These are phyloP conservation scores for Achatina immaculata DNA, from an alignment of 1,140 invertebrate genomes.

Conservation along the genomic window DNA sequence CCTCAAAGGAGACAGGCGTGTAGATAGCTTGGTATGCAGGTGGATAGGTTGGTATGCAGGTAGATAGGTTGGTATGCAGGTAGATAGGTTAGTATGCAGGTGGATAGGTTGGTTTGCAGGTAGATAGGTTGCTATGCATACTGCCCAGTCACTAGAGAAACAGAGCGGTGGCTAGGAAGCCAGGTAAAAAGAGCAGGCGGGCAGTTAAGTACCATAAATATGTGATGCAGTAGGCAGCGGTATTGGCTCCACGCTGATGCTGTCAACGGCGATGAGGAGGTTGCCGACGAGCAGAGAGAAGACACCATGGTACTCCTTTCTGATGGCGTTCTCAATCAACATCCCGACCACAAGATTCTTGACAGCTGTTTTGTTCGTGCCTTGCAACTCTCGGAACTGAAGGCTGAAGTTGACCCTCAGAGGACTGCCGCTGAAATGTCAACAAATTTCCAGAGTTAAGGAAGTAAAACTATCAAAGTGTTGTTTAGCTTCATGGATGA, in stretches of 20 bases:
- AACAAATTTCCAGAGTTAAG: neutral
- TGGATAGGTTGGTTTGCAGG: too few species aligned
- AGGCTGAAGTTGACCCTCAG: slow-evolving; percentile 42
- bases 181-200: too few species aligned
- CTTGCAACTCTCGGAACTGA: slow-evolving; percentile 25
- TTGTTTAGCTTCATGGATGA: neutral
- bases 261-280: slow-evolving; percentile 31
- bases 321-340: slow-evolving; percentile 38
- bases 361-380: neutral
- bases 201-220: slow-evolving; percentile 28
- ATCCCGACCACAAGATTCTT: slow-evolving; percentile 27
- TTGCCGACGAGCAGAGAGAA: slow-evolving; percentile 33
- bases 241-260: slow-evolving; percentile 26
- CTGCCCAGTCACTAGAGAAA: too few species aligned
- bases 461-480: neutral
- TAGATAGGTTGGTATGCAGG: too few species aligned
- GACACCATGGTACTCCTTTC: slow-evolving; percentile 10
- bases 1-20: too few species aligned
- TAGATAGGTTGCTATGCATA: too few species aligned
- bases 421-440: slow-evolving; percentile 13
- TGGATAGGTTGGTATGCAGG: too few species aligned
- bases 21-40: too few species aligned
- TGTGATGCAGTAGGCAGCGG: neutral
- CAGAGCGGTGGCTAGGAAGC: too few species aligned
- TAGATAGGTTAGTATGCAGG: too few species aligned